Percentiles rank a stretch among this genome's conserved stretches.
These are phyloP conservation scores for Neodon shergylaensis DNA, from an alignment of 2,113 vertebrate species.

Conservation along the genomic window DNA sequence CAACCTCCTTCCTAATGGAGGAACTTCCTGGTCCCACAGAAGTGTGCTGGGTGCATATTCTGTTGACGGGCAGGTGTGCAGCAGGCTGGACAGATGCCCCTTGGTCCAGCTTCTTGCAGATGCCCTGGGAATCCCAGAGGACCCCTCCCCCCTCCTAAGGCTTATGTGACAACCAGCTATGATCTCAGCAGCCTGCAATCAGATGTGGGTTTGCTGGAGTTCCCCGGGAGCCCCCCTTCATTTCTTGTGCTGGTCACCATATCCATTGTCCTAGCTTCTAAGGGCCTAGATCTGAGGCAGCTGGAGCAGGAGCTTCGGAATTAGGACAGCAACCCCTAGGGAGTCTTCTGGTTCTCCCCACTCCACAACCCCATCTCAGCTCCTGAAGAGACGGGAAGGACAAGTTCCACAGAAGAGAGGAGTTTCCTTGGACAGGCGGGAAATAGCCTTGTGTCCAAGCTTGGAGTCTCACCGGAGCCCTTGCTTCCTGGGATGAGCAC, in stretches of 20 bases:
- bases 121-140: no score
- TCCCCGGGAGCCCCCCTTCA: neutral
- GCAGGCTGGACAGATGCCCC: neutral
- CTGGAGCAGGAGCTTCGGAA: neutral
- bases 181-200: neutral
- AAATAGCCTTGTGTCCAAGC: neutral
- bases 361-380: neutral
- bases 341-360: neutral
- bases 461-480: neutral
- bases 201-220: neutral
- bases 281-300: neutral
- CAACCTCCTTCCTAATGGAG: fast-evolving
- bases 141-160: neutral
- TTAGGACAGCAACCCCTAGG: neutral
- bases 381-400: neutral
- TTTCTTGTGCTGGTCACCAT: neutral
- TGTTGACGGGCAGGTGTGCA: no score
- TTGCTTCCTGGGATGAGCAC: neutral
- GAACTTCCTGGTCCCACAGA: fast-evolving
- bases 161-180: neutral
- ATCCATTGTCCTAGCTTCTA: neutral
- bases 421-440: neutral
- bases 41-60: fast-evolving
- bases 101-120: neutral
- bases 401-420: neutral